A percentile compares a stretch with the other conserved stretches of the same genome.
These are phyloP conservation scores for Embidobia sp. DNA, from an alignment of 2,888 invertebrate species.

Conservation along the genomic window DNA sequence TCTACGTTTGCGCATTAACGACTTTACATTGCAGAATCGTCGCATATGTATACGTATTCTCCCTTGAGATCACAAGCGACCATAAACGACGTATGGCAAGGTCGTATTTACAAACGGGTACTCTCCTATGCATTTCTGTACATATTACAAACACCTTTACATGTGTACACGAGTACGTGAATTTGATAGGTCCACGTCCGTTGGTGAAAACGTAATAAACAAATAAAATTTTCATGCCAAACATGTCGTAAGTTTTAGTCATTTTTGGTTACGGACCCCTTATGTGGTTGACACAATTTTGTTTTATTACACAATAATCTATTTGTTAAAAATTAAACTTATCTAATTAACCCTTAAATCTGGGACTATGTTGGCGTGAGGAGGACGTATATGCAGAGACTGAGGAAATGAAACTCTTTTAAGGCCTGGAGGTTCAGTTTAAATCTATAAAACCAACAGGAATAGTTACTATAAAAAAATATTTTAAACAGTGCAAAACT, in stretches of 20 bases:
- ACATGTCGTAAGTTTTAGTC: slow-evolving; percentile 17
- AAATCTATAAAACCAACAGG: too few relatives aligned
- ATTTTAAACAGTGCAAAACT: too few relatives aligned
- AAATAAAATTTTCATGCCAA: slow-evolving; percentile 39
- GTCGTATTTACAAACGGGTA: slow-evolving; percentile 64
- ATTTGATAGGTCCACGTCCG: slow-evolving; percentile 40
- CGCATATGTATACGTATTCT: slow-evolving; percentile 23
- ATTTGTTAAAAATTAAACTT: too few relatives aligned
- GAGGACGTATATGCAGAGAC: too few relatives aligned
- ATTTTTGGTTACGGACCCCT: slow-evolving; percentile 41
- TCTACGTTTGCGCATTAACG: slow-evolving; percentile 45
- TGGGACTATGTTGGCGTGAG: too few relatives aligned
- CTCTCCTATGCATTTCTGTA: slow-evolving; percentile 58
- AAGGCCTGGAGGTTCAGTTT: too few relatives aligned
- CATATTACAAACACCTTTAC: slow-evolving; percentile 54
- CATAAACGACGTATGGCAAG: slow-evolving; percentile 63
- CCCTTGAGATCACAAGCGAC: slow-evolving; percentile 57
- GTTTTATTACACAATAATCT: too few relatives aligned
- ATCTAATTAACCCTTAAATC: too few relatives aligned
- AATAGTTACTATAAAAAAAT: too few relatives aligned
- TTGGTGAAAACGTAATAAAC: slow-evolving; percentile 45
- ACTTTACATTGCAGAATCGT: slow-evolving; percentile 52
- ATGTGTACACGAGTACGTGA: slow-evolving; percentile 22
- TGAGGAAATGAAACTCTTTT: too few relatives aligned
- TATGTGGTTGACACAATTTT: too few relatives aligned